These are phyloP conservation scores for Pangasius djambal DNA, from an alignment of 2,797 vertebrate genomes.

Conservation along the genomic window DNA sequence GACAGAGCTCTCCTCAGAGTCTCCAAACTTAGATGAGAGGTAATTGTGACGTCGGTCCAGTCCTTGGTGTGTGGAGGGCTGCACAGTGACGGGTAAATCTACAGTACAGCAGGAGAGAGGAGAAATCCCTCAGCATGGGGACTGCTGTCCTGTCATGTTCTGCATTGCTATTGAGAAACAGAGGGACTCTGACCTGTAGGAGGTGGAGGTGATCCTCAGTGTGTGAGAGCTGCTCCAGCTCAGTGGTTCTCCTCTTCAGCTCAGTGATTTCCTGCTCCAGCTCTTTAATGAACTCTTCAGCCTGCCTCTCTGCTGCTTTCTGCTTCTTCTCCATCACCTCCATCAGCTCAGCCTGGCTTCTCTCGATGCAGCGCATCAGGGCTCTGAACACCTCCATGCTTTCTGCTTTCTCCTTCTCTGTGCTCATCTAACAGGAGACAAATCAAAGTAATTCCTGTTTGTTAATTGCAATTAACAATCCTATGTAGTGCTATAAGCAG, in stretches of 20 bases:
- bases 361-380: background rate
- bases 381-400: background rate
- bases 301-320: too few species aligned
- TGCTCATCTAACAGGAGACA: constrained; percentile 1
- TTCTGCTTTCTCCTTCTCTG: constrained; percentile 10
- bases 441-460: background rate
- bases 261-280: background rate
- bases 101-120: constrained; percentile 33
- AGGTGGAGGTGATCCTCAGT: constrained; percentile 47
- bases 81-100: constrained; percentile 21
- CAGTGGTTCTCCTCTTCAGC: background rate
- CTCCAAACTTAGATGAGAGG: background rate
- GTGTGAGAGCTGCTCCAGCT: constrained; percentile 14
- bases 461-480: background rate
- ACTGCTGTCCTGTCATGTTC: background rate
- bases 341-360: background rate
- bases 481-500: background rate
- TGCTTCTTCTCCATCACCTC: too few species aligned
- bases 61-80: background rate
- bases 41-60: background rate
- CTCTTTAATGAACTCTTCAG: background rate
- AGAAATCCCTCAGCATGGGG: constrained; percentile 25
- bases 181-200: constrained; percentile 40
- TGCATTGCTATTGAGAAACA: background rate
- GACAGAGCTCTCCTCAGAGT: constrained; percentile 46